Evolutionary conservation across 2,113 vertebrate species (phyloP).

Genomic region (Labeo catla): DNA sequence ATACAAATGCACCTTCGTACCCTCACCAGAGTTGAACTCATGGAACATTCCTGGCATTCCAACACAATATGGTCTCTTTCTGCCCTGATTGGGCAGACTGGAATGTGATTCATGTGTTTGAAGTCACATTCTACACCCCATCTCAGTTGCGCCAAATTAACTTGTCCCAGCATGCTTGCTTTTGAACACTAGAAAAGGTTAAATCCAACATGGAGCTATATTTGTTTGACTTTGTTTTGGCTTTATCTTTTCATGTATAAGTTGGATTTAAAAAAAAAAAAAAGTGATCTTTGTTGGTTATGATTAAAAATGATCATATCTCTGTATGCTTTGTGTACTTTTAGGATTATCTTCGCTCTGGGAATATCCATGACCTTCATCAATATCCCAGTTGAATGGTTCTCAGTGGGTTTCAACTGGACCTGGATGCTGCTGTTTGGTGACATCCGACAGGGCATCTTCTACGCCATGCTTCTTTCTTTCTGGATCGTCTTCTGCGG

Average conservation of each 20-base stretch:
- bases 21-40: constrained; percentile 44
- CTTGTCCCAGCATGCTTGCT: constrained; percentile 49
- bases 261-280: neutral
- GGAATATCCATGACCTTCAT: constrained; percentile 99
- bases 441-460: constrained; percentile 96
- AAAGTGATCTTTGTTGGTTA: neutral
- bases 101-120: constrained; percentile 43
- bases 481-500: constrained; percentile 99
- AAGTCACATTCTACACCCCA: constrained; percentile 12
- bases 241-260: neutral
- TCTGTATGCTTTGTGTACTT: neutral
- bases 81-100: constrained; percentile 30
- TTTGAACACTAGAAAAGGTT: constrained; percentile 26
- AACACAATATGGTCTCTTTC: constrained; percentile 58
- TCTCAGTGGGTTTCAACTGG: constrained; percentile 97
- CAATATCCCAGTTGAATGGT: constrained; percentile 98
- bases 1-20: neutral
- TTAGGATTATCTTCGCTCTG: constrained; percentile 93
- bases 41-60: constrained; percentile 69
- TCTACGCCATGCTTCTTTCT: constrained; percentile 97
- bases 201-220: neutral
- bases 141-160: constrained; percentile 41
- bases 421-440: constrained; percentile 98
- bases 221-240: neutral
- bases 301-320: neutral